phyloP scores from a whole-genome alignment of 1,140 invertebrate species.

The Goniozus legneri region DNA sequence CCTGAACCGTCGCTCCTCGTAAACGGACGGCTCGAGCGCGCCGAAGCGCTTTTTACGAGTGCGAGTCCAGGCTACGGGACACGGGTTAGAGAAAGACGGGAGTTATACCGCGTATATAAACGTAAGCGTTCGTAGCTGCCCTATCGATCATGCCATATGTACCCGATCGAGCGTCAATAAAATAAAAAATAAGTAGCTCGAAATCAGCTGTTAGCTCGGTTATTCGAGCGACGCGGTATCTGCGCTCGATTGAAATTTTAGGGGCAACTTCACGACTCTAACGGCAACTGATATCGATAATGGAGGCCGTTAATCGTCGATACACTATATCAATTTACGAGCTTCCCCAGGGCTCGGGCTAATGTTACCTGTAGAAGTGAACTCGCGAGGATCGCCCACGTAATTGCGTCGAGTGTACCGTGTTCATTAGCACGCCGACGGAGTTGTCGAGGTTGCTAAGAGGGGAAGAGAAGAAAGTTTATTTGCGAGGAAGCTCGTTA shows the following conservation, averaged over 20 bases:
- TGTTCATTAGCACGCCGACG: constrained; percentile 21
- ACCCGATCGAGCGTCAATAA: too few relatives aligned
- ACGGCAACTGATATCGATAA: neutral
- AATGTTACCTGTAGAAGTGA: constrained; percentile 18
- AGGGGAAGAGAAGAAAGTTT: constrained; percentile 14
- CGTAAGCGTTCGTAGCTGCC: too few relatives aligned
- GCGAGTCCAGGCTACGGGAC: too few relatives aligned
- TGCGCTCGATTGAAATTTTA: too few relatives aligned
- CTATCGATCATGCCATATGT: too few relatives aligned
- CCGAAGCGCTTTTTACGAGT: constrained; percentile 16
- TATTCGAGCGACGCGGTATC: too few relatives aligned
- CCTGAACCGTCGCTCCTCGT: too few relatives aligned
- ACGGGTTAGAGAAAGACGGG: too few relatives aligned
- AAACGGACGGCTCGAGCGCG: constrained; percentile 14
- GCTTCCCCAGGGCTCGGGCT: constrained; percentile 1
- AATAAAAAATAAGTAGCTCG: too few relatives aligned
- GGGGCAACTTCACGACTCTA: too few relatives aligned
- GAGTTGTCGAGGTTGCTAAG: neutral
- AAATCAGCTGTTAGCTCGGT: too few relatives aligned
- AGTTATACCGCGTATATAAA: too few relatives aligned
- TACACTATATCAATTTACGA: neutral
- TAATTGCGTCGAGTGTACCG: constrained; percentile 24
- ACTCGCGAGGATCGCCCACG: constrained; percentile 7
- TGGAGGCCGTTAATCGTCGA: neutral
- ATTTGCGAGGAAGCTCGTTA: constrained; percentile 27